phyloP scores from a whole-genome alignment of 2,113 vertebrate species.

The Triplophysa siluroides region DNA sequence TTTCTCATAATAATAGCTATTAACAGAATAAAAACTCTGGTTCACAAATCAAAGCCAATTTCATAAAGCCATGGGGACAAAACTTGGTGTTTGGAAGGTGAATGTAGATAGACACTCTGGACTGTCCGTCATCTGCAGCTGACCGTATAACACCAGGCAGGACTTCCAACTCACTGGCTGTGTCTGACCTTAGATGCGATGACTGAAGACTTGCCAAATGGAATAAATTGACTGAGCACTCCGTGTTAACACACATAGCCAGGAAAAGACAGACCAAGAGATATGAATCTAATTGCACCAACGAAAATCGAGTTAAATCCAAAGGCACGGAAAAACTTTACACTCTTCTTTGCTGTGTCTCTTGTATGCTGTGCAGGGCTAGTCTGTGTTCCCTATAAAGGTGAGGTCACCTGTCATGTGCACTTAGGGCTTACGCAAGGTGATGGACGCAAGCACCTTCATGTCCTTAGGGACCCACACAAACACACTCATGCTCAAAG shows the following conservation, averaged over 20 bases:
- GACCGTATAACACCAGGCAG: conserved; percentile 11
- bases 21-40: no score
- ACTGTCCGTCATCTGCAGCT: conserved; percentile 7
- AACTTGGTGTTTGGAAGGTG: no score
- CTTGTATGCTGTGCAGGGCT: not conserved
- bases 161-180: conserved; percentile 32
- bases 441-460: conserved; percentile 37
- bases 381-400: not conserved
- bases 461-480: conserved; percentile 26
- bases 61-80: no score
- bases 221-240: conserved; percentile 64
- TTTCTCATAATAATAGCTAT: no score
- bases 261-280: not conserved
- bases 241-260: conserved; percentile 8
- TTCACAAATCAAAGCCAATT: no score
- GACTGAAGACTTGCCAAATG: conserved; percentile 68
- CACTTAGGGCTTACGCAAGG: conserved; percentile 37
- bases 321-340: conserved; percentile 13
- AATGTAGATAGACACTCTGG: not conserved
- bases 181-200: conserved; percentile 46
- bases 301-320: conserved; percentile 13
- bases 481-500: conserved; percentile 1
- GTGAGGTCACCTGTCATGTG: conserved; percentile 38
- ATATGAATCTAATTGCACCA: not conserved
- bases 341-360: not conserved